phyloP scores from a whole-genome alignment of 92 coral and sea anemone species.

The Zoanthus sociatus region DNA sequence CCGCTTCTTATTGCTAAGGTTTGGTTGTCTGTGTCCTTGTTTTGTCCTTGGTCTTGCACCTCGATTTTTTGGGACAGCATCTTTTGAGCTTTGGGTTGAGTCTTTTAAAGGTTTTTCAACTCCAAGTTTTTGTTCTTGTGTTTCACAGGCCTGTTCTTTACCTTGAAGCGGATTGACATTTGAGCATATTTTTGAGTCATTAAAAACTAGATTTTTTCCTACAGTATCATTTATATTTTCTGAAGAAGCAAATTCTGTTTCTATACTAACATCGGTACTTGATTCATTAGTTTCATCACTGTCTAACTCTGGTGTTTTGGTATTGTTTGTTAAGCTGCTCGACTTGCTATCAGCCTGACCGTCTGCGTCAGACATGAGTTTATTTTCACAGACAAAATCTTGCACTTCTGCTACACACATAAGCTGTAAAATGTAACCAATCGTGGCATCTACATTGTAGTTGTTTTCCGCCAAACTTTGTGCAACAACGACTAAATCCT shows the following conservation, averaged over 20 bases:
- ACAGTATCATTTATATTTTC: neutral
- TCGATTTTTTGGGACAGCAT: constrained; percentile 5
- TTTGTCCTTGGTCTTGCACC: constrained; percentile 83
- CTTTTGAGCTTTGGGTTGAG: neutral
- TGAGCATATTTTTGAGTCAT: neutral
- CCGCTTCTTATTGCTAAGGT: constrained; percentile 83
- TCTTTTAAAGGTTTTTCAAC: constrained; percentile 43
- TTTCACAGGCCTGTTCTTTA: neutral
- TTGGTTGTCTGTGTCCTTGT: constrained; percentile 39
- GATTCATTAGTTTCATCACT: neutral
- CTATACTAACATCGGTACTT: neutral
- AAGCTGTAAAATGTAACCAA: constrained; percentile 83
- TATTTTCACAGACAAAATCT: constrained; percentile 43
- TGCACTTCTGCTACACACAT: constrained; percentile 78
- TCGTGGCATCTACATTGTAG: constrained; percentile 78
- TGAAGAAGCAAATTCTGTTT: neutral
- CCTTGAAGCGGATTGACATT: neutral
- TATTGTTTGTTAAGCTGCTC: neutral
- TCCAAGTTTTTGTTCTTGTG: constrained; percentile 12
- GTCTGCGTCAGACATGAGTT: neutral
- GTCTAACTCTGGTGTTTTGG: neutral
- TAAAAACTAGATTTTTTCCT: neutral
- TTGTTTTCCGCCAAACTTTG: constrained; percentile 79
- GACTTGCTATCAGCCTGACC: neutral
- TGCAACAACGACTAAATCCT: constrained; percentile 79